phyloP scores from a whole-genome alignment of 2,113 vertebrate genomes.

The Carassius auratus region DNA sequence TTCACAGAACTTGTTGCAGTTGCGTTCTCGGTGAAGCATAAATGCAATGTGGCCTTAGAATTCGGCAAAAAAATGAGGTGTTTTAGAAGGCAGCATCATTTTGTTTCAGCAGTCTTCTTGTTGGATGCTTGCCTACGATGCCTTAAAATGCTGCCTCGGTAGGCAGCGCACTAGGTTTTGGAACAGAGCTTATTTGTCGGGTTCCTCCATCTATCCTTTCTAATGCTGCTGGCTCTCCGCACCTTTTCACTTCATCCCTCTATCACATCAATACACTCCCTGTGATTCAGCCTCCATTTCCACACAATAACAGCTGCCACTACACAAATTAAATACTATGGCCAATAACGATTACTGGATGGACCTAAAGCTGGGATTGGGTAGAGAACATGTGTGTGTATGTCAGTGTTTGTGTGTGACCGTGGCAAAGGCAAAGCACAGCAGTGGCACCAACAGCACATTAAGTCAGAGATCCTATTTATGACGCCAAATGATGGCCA shows the following conservation, averaged over 20 bases:
- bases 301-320: constrained; percentile 9
- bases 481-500: constrained; percentile 19
- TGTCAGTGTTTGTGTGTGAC: constrained; percentile 9
- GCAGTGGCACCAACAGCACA: constrained; percentile 16
- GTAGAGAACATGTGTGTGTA: constrained; percentile 26
- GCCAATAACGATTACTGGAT: constrained; percentile 23
- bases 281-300: constrained; percentile 16
- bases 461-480: background rate
- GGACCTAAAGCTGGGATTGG: constrained; percentile 26
- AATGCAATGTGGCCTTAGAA: background rate
- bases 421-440: background rate
- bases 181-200: background rate
- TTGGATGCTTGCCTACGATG: background rate
- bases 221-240: constrained; percentile 12
- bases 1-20: background rate
- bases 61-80: background rate
- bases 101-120: background rate
- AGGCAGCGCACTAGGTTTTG: constrained; percentile 4
- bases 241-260: constrained; percentile 33
- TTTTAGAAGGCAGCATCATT: background rate
- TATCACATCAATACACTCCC: constrained; percentile 4
- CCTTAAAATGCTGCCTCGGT: background rate
- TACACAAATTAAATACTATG: constrained; percentile 30
- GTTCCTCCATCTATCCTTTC: constrained; percentile 10
- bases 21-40: background rate